Base-by-base conservation (phyloP, 2,797 vertebrate species). In the Rhynchonycteris naso region DNA sequence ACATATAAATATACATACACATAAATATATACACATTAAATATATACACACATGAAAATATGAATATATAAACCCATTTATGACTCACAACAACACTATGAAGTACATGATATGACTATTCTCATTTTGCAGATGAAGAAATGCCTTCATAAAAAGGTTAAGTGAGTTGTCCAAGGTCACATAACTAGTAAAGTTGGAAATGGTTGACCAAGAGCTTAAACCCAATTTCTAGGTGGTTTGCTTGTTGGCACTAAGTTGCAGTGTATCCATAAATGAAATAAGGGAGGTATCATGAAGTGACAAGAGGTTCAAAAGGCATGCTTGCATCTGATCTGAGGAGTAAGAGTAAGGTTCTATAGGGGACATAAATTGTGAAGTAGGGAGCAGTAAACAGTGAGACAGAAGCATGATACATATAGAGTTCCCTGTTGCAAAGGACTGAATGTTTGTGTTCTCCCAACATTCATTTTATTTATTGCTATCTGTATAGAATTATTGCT, bases 401-500 rank as follows among this genome's bases (percentile, higher is more conserved):
- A 54, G 68, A 76, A n/a, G 38, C 12, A 13, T 8, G 18, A 61
- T n/a, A 6, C n/a, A 16, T 52, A 86, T 50, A 85, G 43, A 69
- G 52, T 58, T 89, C 58, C 16, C 79, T 72, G 33, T 14, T 54
- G 33, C 47, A 38, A 38, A 38, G 74, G 14, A 35, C 15, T 47
- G 56, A 72, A 56, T 65, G 54, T 56, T 74, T 83, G 21, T 58
- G 35, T 63, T 78, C 74, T 81, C 63, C 19, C 19, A 33, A 90
- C 35, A 80, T 30, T 35, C 26, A 66, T 38, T 88, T 90, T 88
- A 18, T 79, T n/a, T 81, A 93, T 85, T 95, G 72, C 26, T 82
- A 76, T 68, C 35, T 58, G 13, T 47, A 15, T 50, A 19, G 15
- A 58, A 59, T 68, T 59, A 75, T 63, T 33, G 59, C 56, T 75